Evolutionary conservation across 2,113 vertebrate species (phyloP).

Genomic region (Seriola dumerili): DNA sequence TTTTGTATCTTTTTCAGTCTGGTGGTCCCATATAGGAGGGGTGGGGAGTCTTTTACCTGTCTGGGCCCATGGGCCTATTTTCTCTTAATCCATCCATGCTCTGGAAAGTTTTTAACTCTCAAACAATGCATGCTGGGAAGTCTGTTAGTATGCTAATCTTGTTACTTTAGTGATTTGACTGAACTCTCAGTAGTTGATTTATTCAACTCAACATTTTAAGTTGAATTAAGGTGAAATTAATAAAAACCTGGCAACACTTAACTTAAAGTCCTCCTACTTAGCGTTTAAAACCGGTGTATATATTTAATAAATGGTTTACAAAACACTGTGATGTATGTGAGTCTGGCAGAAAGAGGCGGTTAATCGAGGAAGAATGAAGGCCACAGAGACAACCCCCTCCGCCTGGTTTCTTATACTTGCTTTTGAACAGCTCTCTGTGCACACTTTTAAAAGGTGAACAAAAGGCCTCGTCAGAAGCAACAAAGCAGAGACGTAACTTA

Average conservation of each 20-base stretch:
- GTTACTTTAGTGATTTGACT: no score
- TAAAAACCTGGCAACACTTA: background rate
- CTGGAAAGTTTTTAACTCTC: background rate
- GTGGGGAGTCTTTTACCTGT: background rate
- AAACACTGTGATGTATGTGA: background rate
- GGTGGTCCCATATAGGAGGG: background rate
- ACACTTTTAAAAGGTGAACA: conserved; percentile 65
- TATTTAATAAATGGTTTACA: background rate
- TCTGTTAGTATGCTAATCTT: background rate
- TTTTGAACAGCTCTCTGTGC: conserved; percentile 67
- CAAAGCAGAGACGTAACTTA: conserved; percentile 56
- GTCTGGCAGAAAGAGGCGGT: conserved; percentile 64
- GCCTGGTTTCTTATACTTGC: conserved; percentile 75
- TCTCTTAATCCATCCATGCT: background rate
- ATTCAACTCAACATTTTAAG: background rate
- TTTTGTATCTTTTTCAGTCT: background rate
- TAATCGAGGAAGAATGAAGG: conserved; percentile 72
- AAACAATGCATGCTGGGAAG: background rate
- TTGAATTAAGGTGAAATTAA: background rate
- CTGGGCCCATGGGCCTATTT: background rate
- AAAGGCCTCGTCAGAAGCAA: conserved; percentile 59
- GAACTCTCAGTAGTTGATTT: background rate
- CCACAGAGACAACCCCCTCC: conserved; percentile 65
- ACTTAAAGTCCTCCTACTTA: background rate
- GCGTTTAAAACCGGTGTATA: background rate